Conservation (phyloP, 1,140 invertebrate genomes). For the Tyrophagus putrescentiae region DNA sequence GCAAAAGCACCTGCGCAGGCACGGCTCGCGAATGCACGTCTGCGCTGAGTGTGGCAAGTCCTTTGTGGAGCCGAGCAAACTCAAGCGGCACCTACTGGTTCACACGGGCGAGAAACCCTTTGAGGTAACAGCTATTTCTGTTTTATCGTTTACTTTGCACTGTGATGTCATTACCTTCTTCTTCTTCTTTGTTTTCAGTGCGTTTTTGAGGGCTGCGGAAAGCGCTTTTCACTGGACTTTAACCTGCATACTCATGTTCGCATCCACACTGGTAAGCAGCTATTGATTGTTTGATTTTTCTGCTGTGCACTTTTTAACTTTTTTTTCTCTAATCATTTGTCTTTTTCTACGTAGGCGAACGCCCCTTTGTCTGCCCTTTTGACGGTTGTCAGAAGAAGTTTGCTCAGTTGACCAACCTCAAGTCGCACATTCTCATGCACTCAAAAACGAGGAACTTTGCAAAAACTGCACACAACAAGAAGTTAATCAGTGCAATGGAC, state of each 20-base stretch:
- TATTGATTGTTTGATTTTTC: not conserved
- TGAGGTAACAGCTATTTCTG: conserved; percentile 38
- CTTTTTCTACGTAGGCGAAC: too few species aligned
- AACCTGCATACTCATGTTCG: conserved; percentile 86
- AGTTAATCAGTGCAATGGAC: not conserved
- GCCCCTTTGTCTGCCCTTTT: conserved; percentile 94
- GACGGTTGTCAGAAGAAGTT: conserved; percentile 97
- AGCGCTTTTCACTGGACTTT: conserved; percentile 92
- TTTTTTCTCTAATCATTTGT: not conserved
- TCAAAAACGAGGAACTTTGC: conserved; percentile 62
- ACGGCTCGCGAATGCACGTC: conserved; percentile 87
- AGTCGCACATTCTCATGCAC: conserved; percentile 94
- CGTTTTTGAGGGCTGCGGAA: conserved; percentile 95
- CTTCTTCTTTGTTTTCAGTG: conserved; percentile 57
- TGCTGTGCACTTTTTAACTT: too few species aligned
- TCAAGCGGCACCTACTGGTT: conserved; percentile 83
- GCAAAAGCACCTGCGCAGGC: conserved; percentile 92
- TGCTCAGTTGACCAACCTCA: conserved; percentile 92
- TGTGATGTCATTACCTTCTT: conserved; percentile 10
- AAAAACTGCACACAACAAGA: not conserved
- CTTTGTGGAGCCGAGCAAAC: conserved; percentile 91
- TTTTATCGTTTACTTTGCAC: conserved; percentile 17
- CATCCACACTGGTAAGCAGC: conserved; percentile 68
- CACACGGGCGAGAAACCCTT: conserved; percentile 93
- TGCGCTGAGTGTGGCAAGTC: conserved; percentile 97